Conservation (phyloP, 2,888 invertebrate species). For the Tetragonisca angustula region DNA sequence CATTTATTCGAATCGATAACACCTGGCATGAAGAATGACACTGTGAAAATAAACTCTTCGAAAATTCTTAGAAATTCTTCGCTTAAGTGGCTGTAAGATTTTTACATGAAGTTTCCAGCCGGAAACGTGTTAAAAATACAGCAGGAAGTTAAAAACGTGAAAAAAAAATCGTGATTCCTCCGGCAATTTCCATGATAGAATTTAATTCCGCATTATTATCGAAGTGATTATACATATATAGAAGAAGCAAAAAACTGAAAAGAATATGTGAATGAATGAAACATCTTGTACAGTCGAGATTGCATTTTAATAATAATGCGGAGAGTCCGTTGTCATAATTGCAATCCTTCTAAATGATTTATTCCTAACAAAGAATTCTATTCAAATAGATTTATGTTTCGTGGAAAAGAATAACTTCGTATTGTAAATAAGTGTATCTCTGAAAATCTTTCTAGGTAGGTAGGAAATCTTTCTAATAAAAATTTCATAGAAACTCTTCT, state of each 20-base stretch:
- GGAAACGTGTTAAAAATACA: too few relatives aligned
- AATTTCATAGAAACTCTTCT: not conserved
- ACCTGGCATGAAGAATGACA: not conserved
- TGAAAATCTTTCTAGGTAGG: too few relatives aligned
- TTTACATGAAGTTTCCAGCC: too few relatives aligned
- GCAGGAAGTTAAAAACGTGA: not conserved
- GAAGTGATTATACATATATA: too few relatives aligned
- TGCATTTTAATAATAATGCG: not conserved
- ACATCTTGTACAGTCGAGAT: not conserved
- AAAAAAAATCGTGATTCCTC: not conserved
- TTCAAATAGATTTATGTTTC: not conserved
- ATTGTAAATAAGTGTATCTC: too few relatives aligned
- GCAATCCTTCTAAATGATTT: not conserved
- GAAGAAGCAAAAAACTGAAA: not conserved
- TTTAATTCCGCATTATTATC: not conserved
- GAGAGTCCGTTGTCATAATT: not conserved
- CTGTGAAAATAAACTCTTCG: not conserved
- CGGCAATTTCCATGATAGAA: not conserved
- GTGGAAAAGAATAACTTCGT: not conserved
- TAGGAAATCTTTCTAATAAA: too few relatives aligned
- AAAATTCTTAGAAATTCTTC: too few relatives aligned
- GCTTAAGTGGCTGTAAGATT: too few relatives aligned
- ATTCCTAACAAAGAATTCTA: not conserved
- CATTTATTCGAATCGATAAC: not conserved
- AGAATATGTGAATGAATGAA: not conserved